Base-by-base conservation (phyloP, 2,797 vertebrate genomes). In the Anomalospiza imberbis region DNA sequence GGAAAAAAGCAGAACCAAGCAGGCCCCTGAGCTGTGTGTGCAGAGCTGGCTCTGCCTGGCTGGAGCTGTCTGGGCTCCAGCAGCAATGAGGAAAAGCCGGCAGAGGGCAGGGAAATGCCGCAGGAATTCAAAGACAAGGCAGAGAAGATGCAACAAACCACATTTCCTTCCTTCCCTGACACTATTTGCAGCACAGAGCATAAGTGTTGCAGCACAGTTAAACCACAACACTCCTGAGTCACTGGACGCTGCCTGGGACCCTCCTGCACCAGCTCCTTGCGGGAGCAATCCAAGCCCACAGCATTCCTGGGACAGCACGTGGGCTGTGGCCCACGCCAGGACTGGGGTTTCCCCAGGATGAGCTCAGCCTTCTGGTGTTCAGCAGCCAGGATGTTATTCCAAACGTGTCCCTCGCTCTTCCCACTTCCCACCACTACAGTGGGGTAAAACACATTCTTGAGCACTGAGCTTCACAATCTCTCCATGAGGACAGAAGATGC, bases 371-470 rank as follows among this genome's bases (percentile, higher is more conserved):
- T 63, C 65, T 18, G 73, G 15, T 76, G 70, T 61, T 13, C 67
- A 82, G 85, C 51, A 72, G 62, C n/a, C 19, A 5, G 34, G 34
- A 44, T 9, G 4, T 24, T 25, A 17, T 38, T 47, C 61, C 3
- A 2, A 53, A 26, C 0, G 0, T 3, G 20, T 36, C 50, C 53
- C 20, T n/a, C 0, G 0, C 38, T 14, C 22, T 9, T 28, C 53
- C 70, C 12, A 3, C 63, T 42, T 18, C 45, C 25, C 36, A 15
- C 25, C 51, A 3, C 60, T 16, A 1, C 40, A 28, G 34, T 1
- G 28, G 53, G 81, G 45, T 25, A 7, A 38, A 7, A 38, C 42
- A 28, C 22, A 6, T 24, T 20, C 62, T 7, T 16, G 62, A 50
- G 44, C 61, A 22, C 62, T 28, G 20, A 38, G 63, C 54, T n/a